Conservation (phyloP, 2,797 vertebrate genomes). For the Orientallactaga sibirica region DNA sequence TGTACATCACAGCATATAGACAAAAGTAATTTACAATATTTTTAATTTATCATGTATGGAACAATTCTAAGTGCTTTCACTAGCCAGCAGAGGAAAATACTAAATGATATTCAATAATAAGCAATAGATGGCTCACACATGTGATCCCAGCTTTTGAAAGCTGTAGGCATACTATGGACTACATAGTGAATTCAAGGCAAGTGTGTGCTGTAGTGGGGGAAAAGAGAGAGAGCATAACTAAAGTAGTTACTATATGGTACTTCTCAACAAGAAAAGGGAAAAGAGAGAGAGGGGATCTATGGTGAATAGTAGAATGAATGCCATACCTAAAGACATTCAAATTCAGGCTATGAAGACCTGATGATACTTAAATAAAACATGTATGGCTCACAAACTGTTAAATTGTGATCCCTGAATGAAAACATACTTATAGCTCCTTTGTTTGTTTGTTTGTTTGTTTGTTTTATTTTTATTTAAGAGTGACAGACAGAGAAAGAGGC, state of each 20-base stretch:
- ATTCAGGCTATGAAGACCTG: conserved; percentile 14
- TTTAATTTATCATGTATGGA: conserved; percentile 9
- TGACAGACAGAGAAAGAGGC: too few species aligned
- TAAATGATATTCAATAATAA: background rate
- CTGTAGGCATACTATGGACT: background rate
- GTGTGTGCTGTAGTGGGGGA: background rate
- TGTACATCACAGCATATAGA: background rate
- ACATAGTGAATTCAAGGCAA: background rate
- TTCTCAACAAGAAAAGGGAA: background rate
- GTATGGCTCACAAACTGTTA: background rate
- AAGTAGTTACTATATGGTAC: too few species aligned
- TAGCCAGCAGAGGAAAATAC: conserved; percentile 18
- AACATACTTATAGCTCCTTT: background rate
- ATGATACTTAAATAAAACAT: conserved; percentile 15
- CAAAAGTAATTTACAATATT: conserved; percentile 32
- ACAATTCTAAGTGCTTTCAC: conserved; percentile 42
- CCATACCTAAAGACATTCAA: background rate
- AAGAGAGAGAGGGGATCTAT: background rate
- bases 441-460: too few species aligned
- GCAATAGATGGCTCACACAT: background rate
- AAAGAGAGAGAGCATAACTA: too few species aligned
- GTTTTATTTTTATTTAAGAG: too few species aligned
- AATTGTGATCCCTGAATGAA: conserved; percentile 19
- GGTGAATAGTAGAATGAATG: background rate
- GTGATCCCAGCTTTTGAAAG: background rate